phyloP scores from a whole-genome alignment of 2,113 vertebrate species.

The Crocuta crocuta region DNA sequence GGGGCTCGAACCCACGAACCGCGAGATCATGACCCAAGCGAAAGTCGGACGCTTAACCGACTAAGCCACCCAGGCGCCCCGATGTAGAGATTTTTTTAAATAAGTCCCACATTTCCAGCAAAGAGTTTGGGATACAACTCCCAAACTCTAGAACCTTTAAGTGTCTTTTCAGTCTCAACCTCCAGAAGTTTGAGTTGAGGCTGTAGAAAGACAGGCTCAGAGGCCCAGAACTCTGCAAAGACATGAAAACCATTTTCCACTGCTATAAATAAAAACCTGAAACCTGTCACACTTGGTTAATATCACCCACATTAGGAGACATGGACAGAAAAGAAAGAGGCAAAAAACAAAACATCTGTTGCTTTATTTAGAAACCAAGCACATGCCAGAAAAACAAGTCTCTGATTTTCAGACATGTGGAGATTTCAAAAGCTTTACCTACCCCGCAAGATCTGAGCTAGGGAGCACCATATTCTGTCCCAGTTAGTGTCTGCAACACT shows the following conservation, averaged over 20 bases:
- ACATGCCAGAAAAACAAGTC: conserved; percentile 70
- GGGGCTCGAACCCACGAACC: too few species aligned
- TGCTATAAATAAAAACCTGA: conserved; percentile 84
- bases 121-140: not conserved
- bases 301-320: conserved; percentile 82
- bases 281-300: conserved; percentile 86
- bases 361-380: conserved; percentile 86
- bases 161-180: not conserved
- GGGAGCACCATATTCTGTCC: conserved; percentile 61
- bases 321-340: conserved; percentile 78
- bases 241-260: conserved; percentile 76
- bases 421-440: conserved; percentile 67
- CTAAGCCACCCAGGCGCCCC: too few species aligned
- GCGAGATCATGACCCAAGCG: too few species aligned
- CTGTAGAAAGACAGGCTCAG: not conserved
- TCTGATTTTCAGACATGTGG: conserved; percentile 66
- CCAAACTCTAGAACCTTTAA: not conserved
- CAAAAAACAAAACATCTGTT: conserved; percentile 82
- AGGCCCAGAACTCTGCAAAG: conserved; percentile 54
- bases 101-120: not conserved
- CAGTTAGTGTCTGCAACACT: conserved; percentile 76
- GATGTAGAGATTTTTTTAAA: not conserved
- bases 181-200: conserved; percentile 47
- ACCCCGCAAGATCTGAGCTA: conserved; percentile 13
- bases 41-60: too few species aligned